Evolutionary conservation across 2,888 invertebrate species (phyloP).

Genomic region (Hydrotaea cyrtoneurina): DNA sequence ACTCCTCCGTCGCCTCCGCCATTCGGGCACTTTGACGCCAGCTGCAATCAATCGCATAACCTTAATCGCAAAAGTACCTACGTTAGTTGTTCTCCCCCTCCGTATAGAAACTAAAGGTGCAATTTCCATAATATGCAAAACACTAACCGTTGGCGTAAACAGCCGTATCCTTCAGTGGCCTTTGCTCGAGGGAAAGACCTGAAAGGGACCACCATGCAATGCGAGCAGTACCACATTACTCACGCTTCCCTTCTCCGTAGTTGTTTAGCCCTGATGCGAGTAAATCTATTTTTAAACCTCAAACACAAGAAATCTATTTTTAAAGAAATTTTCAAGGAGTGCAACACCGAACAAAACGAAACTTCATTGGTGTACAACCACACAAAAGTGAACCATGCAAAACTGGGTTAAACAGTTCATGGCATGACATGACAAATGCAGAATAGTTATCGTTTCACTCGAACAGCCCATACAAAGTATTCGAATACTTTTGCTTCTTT

Average conservation of each 20-base stretch:
- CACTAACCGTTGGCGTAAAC: background rate
- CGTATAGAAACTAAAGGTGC: background rate
- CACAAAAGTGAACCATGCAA: constrained; percentile 22
- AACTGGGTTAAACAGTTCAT: constrained; percentile 64
- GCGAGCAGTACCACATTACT: background rate
- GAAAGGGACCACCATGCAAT: background rate
- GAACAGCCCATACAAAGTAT: background rate
- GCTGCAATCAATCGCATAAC: constrained; percentile 10
- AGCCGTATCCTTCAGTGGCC: background rate
- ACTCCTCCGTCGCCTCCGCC: too few relatives aligned
- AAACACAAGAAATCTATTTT: constrained; percentile 26
- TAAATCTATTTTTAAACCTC: constrained; percentile 19
- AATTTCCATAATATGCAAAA: constrained; percentile 4
- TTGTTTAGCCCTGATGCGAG: background rate
- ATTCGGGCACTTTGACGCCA: background rate
- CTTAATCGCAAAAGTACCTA: background rate
- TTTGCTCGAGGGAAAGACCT: background rate
- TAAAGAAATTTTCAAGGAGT: constrained; percentile 19
- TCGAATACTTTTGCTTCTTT: background rate
- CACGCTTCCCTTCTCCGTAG: too few relatives aligned
- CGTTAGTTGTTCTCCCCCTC: too few relatives aligned
- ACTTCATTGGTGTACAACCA: background rate
- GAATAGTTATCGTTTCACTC: background rate
- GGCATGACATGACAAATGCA: constrained; percentile 61
- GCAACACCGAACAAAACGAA: background rate